Evolutionary conservation across 2,797 vertebrate genomes (phyloP).

Genomic region (Karalla daura): DNA sequence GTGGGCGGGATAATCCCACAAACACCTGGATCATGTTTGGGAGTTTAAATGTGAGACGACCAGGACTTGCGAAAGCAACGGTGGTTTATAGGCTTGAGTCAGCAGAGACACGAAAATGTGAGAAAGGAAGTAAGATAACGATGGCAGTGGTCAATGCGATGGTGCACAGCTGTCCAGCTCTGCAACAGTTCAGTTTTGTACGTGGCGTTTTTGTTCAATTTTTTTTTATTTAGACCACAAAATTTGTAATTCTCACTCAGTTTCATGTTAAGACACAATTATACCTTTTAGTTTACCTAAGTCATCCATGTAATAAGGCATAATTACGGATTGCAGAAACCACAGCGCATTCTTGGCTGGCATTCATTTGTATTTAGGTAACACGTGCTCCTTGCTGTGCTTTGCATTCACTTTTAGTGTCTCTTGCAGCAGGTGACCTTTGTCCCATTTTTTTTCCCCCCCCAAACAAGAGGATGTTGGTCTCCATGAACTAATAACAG

Average conservation of each 20-base stretch:
- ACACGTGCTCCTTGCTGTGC: conserved; percentile 28
- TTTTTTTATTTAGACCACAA: conserved; percentile 3
- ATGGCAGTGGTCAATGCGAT: conserved; percentile 1
- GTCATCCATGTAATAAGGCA: conserved; percentile 51
- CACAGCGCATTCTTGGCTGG: conserved; percentile 54
- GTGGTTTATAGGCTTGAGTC: conserved; percentile 22
- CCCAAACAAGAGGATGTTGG: conserved; percentile 35
- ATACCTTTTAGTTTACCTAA: conserved; percentile 61
- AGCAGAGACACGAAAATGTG: neutral
- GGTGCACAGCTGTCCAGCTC: neutral
- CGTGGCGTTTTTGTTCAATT: neutral
- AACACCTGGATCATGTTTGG: conserved; percentile 56
- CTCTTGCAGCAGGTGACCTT: conserved; percentile 38
- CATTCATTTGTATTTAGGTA: conserved; percentile 45
- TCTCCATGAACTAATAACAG: conserved; percentile 31
- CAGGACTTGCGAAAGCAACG: conserved; percentile 32
- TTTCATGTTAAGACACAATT: conserved; percentile 57
- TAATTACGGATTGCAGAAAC: conserved; percentile 61
- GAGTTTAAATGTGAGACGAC: conserved; percentile 43
- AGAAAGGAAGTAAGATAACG: neutral
- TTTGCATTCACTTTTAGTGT: conserved; percentile 16
- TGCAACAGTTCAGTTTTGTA: neutral
- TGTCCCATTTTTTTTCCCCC: conserved; percentile 35
- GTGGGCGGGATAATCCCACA: conserved; percentile 57
- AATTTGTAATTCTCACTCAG: conserved; percentile 25